Evolutionary conservation across 2,113 vertebrate species (phyloP), one percentile per base, ranked within the genome.

Genomic region (Ctenomys sociabilis): DNA sequence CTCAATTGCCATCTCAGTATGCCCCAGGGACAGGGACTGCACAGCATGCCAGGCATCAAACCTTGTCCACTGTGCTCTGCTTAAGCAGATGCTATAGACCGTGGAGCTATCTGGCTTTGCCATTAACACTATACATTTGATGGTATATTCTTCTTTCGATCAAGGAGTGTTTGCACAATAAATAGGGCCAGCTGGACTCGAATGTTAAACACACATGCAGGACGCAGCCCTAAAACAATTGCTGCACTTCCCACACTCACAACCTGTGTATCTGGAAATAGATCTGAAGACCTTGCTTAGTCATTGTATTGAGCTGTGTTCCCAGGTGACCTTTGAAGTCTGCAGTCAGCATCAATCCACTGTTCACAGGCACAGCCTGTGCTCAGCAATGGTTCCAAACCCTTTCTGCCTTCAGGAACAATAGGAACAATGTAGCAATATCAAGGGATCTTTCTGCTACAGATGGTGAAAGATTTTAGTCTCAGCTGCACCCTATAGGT

Each of bases 401-500:
- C 35, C 35, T 77, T 77, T 16, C 57, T 82, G 57, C 52, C 24
- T 85, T 59, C 95, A 72, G n/a, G n/a, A n/a, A n/a, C n/a, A n/a
- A n/a, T n/a, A 77, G 95, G 94, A 93, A 72, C 26, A 66, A 70
- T 3, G 22, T 14, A 73, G 16, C 19, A 5, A 37, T 28, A 73
- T 10, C 72, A 28, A 82, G 35, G 72, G 54, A 9, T 61, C 77
- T 86, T 95, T 92, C 37, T 66, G 61, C 96, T 93, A 35, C 94
- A 99, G 99, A 98, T 99, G 0, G 99, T 99, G 89, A 99, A 16
- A 66, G 64, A 66, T 66, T 30, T 61, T 61, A 8, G 30, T 16
- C 64, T 66, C 13, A 16, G 1, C 30, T 66, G 64, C 28, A 66
- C 64, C 64, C 30, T 66, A 35, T 5, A 66, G 16, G 16, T 66